Conservation (phyloP, 2,888 invertebrate species). For the Hirtodrosophila trivittata region DNA sequence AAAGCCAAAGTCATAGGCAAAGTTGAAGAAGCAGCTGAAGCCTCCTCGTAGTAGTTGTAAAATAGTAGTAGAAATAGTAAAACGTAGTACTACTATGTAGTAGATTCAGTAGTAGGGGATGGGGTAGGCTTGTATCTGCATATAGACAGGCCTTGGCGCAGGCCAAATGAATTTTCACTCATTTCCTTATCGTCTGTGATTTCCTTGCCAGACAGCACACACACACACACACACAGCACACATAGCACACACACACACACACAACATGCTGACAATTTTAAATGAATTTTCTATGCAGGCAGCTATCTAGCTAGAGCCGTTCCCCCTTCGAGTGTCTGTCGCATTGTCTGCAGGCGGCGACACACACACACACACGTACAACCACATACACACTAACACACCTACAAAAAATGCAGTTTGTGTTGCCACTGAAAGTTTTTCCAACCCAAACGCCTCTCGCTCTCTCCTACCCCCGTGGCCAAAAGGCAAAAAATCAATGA, state of each 20-base stretch:
- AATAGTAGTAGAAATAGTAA: conserved; percentile 10
- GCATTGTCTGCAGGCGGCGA: conserved; percentile 72
- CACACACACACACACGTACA: conserved; percentile 31
- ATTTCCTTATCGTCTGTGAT: conserved; percentile 82
- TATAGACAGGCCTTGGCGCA: conserved; percentile 11
- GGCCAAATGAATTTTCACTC: conserved; percentile 81
- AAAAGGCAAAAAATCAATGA: conserved; percentile 71
- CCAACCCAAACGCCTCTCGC: conserved; percentile 14
- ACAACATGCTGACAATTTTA: conserved; percentile 65
- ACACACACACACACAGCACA: conserved; percentile 17
- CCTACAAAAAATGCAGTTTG: conserved; percentile 69
- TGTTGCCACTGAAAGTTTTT: conserved; percentile 57
- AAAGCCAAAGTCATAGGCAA: conserved; percentile 6
- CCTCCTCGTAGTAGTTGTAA: conserved; percentile 7
- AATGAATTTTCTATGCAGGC: conserved; percentile 79
- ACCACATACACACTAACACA: conserved; percentile 8
- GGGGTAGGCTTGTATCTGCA: not conserved
- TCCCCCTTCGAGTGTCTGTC: conserved; percentile 39
- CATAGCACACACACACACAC: conserved; percentile 17
- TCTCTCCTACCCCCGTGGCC: conserved; percentile 2
- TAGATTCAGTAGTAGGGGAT: not conserved
- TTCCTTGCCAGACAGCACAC: conserved; percentile 75
- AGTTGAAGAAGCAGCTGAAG: too few relatives aligned
- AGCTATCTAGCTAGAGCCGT: conserved; percentile 32
- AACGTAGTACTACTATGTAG: conserved; percentile 15